Evolutionary conservation across 2,888 invertebrate genomes (phyloP), one percentile per base, ranked within the genome.

Genomic region (Athrips mouffetella): DNA sequence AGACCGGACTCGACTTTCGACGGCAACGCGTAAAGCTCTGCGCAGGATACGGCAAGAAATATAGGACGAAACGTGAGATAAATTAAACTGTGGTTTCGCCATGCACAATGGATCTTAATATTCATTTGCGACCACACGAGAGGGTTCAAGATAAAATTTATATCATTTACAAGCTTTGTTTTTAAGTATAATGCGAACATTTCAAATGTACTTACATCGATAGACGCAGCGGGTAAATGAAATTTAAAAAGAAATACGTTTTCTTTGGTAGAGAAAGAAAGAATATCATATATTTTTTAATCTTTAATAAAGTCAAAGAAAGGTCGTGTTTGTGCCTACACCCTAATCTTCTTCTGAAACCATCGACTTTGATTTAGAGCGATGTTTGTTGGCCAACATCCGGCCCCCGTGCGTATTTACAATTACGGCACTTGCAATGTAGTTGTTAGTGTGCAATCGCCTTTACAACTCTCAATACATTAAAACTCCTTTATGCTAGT

Each of bases 361-460:
- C 68, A 73, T 71, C 70, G 64, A 65, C 65, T 62, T 65, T 78
- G 80, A 80, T 79, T 80, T 80, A 79, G 70, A 71, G 70, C 67
- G 60, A 57, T 79, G 75, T 81, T 78, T 77, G 72, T 63, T 63
- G 60, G 57, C 58, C 65, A 56, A 69, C 77, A 80, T 83, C 83
- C 84, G 80, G 77, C 55, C 67, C 65, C 63, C 56, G 53, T 54
- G 52, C 59, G 59, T 68, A 64, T 68, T 67, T 65, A 67, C 37
- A 37, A 37, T 21, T 13, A 21, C 62, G 60, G 64, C 53, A 56
- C 51, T 61, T 73, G 64, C 73, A 74, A 65, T 73, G 75, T 76
- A 73, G 42, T n/a, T n/a, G n/a, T 10, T 29, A 33, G 33, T 33
- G 33, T 33, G 11, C 11, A 37, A 37, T 37, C 37, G 6, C 20